phyloP scores from a whole-genome alignment of 2,113 vertebrate genomes.

The Sylvietta virens region DNA sequence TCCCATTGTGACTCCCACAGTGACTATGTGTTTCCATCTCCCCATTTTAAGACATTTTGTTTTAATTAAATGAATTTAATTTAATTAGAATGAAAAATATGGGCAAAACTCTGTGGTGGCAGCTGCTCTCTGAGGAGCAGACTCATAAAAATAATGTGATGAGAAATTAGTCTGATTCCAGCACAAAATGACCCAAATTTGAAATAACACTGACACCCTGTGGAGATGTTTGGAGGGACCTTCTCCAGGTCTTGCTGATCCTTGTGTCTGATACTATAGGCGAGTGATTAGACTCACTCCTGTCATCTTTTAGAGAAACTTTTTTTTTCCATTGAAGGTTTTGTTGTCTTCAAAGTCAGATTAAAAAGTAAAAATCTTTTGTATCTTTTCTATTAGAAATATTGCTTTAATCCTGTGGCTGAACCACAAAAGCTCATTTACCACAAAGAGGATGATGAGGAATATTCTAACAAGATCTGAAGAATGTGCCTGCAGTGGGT shows the following conservation, averaged over 20 bases:
- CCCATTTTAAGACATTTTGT: background rate
- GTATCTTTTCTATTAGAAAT: background rate
- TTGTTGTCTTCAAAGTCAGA: background rate
- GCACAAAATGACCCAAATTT: background rate
- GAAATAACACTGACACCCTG: conserved; percentile 71
- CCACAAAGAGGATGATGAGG: background rate
- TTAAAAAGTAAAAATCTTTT: background rate
- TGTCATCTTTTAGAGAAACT: background rate
- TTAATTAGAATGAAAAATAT: background rate
- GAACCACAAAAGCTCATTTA: background rate
- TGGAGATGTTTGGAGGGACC: conserved; percentile 27
- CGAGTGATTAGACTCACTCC: background rate
- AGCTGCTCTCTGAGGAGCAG: background rate
- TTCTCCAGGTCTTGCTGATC: background rate
- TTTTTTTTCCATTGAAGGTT: background rate
- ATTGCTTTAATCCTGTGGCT: background rate
- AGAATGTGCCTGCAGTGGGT: background rate
- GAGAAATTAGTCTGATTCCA: background rate
- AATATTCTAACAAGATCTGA: background rate
- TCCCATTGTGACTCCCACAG: accelerated
- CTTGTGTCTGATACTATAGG: background rate
- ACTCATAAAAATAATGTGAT: background rate
- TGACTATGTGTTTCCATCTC: background rate
- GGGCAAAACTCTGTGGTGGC: background rate
- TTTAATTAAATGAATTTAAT: background rate